phyloP scores from a whole-genome alignment of 1,140 invertebrate species.

The Panagrolaimus sp. region DNA sequence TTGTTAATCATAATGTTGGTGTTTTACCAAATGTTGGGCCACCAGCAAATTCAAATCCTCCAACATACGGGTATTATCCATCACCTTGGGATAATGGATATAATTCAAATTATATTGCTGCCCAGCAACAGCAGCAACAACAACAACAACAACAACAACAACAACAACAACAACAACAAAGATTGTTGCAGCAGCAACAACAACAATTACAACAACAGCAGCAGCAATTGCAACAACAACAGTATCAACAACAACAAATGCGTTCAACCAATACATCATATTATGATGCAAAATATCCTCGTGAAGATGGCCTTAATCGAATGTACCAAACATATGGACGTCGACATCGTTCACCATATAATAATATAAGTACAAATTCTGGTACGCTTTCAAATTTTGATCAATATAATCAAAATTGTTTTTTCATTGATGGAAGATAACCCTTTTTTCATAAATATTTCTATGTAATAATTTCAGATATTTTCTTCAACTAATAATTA shows the following conservation, averaged over 20 bases:
- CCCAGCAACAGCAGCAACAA: constrained; percentile 13
- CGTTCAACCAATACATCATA: neutral
- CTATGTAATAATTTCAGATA: constrained; percentile 7
- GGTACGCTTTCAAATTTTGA: constrained; percentile 15
- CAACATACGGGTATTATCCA: constrained; percentile 10
- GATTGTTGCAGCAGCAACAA: neutral
- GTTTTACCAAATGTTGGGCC: neutral
- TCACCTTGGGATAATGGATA: neutral
- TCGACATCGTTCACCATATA: constrained; percentile 11
- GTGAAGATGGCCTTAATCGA: constrained; percentile 10
- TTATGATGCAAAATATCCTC: constrained; percentile 16
- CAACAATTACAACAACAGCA: neutral
- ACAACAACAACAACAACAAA: neutral
- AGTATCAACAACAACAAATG: constrained; percentile 17
- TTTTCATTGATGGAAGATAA: constrained; percentile 15
- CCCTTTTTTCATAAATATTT: neutral
- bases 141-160: constrained; percentile 13
- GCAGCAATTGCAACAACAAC: constrained; percentile 18
- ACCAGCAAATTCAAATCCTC: neutral
- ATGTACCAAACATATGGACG: constrained; percentile 16
- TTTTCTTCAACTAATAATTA: neutral
- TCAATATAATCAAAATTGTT: constrained; percentile 1
- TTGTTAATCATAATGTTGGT: constrained; percentile 10
- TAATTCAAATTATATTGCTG: neutral
- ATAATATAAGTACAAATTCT: constrained; percentile 10